Conservation (phyloP, 2,888 invertebrate species). For the Xestia ashworthii region DNA sequence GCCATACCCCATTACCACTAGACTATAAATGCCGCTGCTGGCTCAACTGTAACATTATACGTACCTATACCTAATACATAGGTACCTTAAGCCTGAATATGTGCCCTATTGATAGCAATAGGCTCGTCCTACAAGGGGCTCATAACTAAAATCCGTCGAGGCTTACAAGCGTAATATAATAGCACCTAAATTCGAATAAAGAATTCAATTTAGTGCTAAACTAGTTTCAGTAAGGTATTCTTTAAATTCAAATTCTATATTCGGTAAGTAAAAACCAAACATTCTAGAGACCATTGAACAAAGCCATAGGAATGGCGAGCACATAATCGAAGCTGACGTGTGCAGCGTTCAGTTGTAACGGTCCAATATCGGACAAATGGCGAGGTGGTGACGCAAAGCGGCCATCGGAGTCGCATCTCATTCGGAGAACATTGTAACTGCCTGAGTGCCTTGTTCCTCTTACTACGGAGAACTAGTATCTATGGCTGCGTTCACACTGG, state of each 20-base stretch:
- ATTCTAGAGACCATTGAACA: constrained; percentile 58
- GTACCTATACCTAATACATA: background rate
- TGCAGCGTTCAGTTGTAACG: constrained; percentile 68
- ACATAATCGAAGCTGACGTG: constrained; percentile 73
- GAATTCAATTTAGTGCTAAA: background rate
- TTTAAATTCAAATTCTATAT: constrained; percentile 32
- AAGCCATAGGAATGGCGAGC: constrained; percentile 58
- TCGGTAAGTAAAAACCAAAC: constrained; percentile 47
- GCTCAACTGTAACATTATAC: background rate
- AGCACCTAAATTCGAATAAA: background rate
- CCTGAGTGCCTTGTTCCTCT: constrained; percentile 65
- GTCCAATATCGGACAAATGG: constrained; percentile 80
- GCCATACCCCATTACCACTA: too few relatives aligned
- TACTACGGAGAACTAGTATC: constrained; percentile 36
- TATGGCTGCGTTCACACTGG: constrained; percentile 59
- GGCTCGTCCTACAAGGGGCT: background rate
- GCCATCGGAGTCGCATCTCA: constrained; percentile 79
- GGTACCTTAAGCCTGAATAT: background rate
- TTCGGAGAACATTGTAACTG: constrained; percentile 74
- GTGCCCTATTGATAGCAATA: background rate
- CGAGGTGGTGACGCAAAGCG: constrained; percentile 79
- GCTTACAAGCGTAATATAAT: background rate
- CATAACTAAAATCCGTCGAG: background rate
- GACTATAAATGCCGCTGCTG: background rate
- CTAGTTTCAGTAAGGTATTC: background rate